Percentiles rank a stretch among this genome's conserved stretches.
These are phyloP conservation scores for Salvelinus sp. DNA, from an alignment of 2,113 vertebrate genomes.

Conservation along the genomic window DNA sequence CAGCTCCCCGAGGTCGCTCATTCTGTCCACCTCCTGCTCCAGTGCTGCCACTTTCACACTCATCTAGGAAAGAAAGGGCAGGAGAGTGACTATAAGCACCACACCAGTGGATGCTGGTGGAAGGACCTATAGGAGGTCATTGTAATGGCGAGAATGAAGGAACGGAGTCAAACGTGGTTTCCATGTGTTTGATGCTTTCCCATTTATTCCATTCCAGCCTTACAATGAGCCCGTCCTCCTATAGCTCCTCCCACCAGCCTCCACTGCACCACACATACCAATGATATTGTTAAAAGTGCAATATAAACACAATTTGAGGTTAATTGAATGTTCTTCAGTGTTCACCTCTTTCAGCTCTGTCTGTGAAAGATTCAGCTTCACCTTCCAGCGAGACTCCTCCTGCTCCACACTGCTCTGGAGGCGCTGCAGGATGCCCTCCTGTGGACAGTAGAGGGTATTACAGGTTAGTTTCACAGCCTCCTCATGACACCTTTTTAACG, in stretches of 20 bases:
- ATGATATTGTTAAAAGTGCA: background rate
- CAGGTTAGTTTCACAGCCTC: slow-evolving; percentile 18
- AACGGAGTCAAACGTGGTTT: no score
- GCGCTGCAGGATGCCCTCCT: slow-evolving; percentile 97
- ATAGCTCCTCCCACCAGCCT: no score
- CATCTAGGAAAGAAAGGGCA: slow-evolving; percentile 69
- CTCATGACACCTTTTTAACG: background rate
- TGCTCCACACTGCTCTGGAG: slow-evolving; percentile 95
- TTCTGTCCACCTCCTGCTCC: slow-evolving; percentile 85
- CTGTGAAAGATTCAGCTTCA: slow-evolving; percentile 87
- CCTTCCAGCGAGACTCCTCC: slow-evolving; percentile 93
- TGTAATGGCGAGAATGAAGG: no score
- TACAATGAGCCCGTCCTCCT: no score
- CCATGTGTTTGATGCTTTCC: no score
- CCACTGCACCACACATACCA: background rate
- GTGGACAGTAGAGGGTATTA: slow-evolving; percentile 55
- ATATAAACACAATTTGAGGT: background rate
- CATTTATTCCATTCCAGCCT: no score
- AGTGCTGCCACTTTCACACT: slow-evolving; percentile 73
- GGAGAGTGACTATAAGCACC: background rate
- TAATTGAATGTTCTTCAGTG: background rate
- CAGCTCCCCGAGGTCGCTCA: slow-evolving; percentile 82
- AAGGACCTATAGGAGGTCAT: no score
- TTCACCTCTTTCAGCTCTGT: slow-evolving; percentile 86
- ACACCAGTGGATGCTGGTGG: no score